Conservation (phyloP, 2,113 vertebrate species). For the Alces alces region DNA sequence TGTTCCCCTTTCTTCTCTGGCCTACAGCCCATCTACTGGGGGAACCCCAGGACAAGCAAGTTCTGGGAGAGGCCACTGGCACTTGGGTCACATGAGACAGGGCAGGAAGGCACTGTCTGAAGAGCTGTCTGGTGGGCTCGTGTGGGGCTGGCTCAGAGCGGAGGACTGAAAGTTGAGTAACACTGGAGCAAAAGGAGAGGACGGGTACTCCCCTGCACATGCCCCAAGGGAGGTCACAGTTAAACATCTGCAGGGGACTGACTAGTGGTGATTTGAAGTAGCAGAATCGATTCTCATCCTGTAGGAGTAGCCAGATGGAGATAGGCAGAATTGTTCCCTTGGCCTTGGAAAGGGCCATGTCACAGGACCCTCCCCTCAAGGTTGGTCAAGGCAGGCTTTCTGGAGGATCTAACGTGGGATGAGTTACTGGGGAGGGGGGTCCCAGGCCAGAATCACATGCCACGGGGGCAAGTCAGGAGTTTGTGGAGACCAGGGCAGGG, state of each 20-base stretch:
- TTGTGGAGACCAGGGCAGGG: neutral
- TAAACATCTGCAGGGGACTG: neutral
- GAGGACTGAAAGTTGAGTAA: neutral
- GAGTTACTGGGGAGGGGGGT: neutral
- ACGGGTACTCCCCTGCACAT: neutral
- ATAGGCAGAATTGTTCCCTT: neutral
- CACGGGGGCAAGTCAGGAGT: neutral
- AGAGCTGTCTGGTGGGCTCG: neutral
- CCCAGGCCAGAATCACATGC: too few species aligned
- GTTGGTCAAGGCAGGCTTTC: neutral
- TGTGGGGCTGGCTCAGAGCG: neutral
- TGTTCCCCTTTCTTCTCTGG: neutral
- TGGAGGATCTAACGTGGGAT: neutral
- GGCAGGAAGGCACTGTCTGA: neutral
- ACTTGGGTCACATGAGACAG: neutral
- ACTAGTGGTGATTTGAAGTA: neutral
- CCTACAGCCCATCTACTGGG: neutral
- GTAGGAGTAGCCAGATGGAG: too few species aligned
- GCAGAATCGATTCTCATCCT: neutral
- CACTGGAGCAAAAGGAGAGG: neutral
- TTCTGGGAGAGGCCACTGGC: neutral
- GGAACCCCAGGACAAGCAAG: neutral
- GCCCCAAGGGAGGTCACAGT: neutral
- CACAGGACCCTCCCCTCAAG: neutral
- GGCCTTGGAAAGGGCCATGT: neutral